Base-by-base conservation (phyloP, 1,140 invertebrate genomes). In the Aethina tumida region DNA sequence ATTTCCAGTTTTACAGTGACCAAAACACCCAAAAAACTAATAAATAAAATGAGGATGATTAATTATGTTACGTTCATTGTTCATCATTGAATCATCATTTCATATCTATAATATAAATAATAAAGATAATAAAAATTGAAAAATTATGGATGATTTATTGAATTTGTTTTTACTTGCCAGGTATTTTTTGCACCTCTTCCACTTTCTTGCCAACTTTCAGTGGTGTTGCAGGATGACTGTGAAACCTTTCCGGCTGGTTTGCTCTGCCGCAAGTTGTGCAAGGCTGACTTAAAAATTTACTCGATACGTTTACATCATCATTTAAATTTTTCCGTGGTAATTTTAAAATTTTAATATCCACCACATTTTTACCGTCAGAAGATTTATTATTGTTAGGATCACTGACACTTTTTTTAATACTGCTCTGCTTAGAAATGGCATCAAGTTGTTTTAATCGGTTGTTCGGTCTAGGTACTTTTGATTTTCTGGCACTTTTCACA, bases 211-310 rank as follows among this genome's bases (percentile, higher is more conserved):
- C 8, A 6, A 32, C 21, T 22, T 42, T 31, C 22, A 36, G 35
- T 5, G 56, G 50, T 1, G 53, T 56, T 13, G 58, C 61, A 5
- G 70, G 71, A 50, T 77, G 73, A 51, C 71, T 75, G 49, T 76
- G 73, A 25, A 75, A 67, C 4, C 72, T 55, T 44, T 77, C 73
- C 0, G 74, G 73, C 21, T 67, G 66, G 45, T 70, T 65, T 0
- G 65, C 52, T 22, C 70, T 58, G 12, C 70, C 70, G 48, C 73
- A 76, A 4, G 68, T 69, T 21, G 59, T 68, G 47, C 74, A 77
- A 3, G 73, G 70, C 39, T 67, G 61, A n/a, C 68, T 57, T 12
- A 68, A 58, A 19, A 55, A 53, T 38, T 56, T 64, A 31, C 34
- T 58, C 48, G 54, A 52, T 54, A 39, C 43, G 25, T 41, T 32